These are phyloP conservation scores for Perca flavescens DNA, from an alignment of 2,113 vertebrate species.

Conservation along the genomic window DNA sequence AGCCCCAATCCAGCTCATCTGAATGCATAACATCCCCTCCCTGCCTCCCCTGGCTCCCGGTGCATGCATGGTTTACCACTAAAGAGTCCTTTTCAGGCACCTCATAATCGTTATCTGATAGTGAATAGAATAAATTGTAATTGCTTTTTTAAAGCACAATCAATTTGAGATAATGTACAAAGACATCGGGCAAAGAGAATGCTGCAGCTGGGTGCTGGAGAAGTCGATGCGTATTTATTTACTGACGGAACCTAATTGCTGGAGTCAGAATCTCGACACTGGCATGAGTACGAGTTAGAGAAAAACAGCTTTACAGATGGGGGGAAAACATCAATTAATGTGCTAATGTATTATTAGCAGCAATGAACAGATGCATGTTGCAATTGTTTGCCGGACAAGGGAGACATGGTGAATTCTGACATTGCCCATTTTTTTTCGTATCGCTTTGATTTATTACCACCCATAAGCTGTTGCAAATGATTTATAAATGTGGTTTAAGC, in stretches of 20 bases:
- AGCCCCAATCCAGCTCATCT: slow-evolving; percentile 64
- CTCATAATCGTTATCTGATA: slow-evolving; percentile 80
- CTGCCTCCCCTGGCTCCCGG: slow-evolving; percentile 48
- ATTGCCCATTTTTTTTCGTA: slow-evolving; percentile 23
- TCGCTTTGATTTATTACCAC: slow-evolving; percentile 44
- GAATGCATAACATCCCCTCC: slow-evolving; percentile 54
- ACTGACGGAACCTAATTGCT: slow-evolving; percentile 75
- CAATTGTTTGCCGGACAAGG: slow-evolving; percentile 33
- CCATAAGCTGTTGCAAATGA: slow-evolving; percentile 32
- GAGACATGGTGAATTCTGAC: slow-evolving; percentile 29
- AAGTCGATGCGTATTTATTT: slow-evolving; percentile 76
- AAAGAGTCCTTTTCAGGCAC: slow-evolving; percentile 78
- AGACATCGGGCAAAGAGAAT: slow-evolving; percentile 67
- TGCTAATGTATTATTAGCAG: slow-evolving; percentile 64
- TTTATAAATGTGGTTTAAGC: slow-evolving; percentile 51
- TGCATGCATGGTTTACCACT: slow-evolving; percentile 77
- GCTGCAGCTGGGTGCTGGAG: slow-evolving; percentile 59
- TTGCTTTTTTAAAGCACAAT: slow-evolving; percentile 82
- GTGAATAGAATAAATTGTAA: slow-evolving; percentile 80
- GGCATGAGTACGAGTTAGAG: slow-evolving; percentile 21
- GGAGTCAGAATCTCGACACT: slow-evolving; percentile 44
- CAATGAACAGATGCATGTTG: slow-evolving; percentile 44
- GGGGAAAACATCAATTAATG: slow-evolving; percentile 56
- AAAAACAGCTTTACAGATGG: slow-evolving; percentile 55
- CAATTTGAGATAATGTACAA: slow-evolving; percentile 82